Conservation (phyloP, 2,888 invertebrate species). For the Napeogenes sylphis region DNA sequence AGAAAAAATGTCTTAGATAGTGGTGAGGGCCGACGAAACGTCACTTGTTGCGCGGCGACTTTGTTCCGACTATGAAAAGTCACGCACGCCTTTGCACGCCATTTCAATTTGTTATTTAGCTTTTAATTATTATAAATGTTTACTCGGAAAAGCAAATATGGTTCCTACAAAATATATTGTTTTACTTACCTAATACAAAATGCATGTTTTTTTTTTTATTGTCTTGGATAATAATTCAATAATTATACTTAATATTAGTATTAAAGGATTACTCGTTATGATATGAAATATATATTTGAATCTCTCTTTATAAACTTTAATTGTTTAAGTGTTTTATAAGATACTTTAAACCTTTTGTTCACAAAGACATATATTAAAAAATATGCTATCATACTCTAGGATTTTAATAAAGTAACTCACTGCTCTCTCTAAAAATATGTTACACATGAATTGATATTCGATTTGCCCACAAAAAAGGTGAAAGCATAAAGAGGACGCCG, state of each 20-base stretch:
- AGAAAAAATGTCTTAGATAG: constrained; percentile 44
- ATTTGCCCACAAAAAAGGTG: constrained; percentile 32
- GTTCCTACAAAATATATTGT: not conserved
- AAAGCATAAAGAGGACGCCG: constrained; percentile 25
- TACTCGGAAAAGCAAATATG: constrained; percentile 27
- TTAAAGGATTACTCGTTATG: too few relatives aligned
- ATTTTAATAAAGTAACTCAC: not conserved
- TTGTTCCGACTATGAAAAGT: constrained; percentile 65
- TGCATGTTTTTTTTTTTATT: too few relatives aligned
- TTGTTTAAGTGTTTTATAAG: too few relatives aligned
- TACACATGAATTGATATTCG: constrained; percentile 30
- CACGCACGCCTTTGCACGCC: constrained; percentile 69
- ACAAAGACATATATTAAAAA: too few relatives aligned
- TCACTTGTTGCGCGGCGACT: constrained; percentile 75
- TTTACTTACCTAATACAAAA: not conserved
- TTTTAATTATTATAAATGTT: constrained; percentile 52
- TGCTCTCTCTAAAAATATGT: constrained; percentile 18
- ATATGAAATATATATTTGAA: too few relatives aligned
- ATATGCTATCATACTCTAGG: not conserved
- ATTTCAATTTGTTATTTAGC: constrained; percentile 51
- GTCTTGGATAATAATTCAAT: too few relatives aligned
- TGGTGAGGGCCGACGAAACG: constrained; percentile 46
- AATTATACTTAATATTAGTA: too few relatives aligned
- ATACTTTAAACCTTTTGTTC: too few relatives aligned
- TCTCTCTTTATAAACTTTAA: too few relatives aligned